A percentile compares a stretch with the other conserved stretches of the same genome.
phyloP scores from a whole-genome alignment of 2,888 invertebrate genomes.

The Griposia aprilina region DNA sequence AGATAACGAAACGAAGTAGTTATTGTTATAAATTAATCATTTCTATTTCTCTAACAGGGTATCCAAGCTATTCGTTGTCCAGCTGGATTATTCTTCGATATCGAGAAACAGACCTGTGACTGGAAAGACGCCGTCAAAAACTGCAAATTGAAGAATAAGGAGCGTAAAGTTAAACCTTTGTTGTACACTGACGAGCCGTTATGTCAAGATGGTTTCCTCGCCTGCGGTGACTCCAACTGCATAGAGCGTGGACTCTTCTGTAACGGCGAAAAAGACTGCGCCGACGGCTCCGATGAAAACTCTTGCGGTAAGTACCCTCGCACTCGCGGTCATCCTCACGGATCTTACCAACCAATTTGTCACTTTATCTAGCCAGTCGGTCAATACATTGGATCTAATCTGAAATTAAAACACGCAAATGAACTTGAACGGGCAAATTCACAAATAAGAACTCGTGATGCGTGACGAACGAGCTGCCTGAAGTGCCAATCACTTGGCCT shows the following conservation, averaged over 20 bases:
- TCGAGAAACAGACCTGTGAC: conserved; percentile 98
- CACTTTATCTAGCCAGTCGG: neutral
- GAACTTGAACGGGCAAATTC: conserved; percentile 76
- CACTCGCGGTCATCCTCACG: neutral
- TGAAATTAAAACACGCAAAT: conserved; percentile 69
- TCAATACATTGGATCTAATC: conserved; percentile 27
- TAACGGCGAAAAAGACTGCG: conserved; percentile 97
- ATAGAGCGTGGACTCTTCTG: conserved; percentile 97
- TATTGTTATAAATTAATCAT: conserved; percentile 12
- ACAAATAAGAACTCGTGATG: conserved; percentile 74
- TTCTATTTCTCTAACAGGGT: conserved; percentile 90
- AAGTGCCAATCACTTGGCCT: conserved; percentile 86
- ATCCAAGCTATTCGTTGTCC: conserved; percentile 98
- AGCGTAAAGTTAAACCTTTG: conserved; percentile 96
- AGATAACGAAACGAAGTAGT: neutral
- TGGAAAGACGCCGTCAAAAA: conserved; percentile 98
- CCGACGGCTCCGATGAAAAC: conserved; percentile 97
- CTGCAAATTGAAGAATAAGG: conserved; percentile 97
- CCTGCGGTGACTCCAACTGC: conserved; percentile 96
- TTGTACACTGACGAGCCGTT: conserved; percentile 97
- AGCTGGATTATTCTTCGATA: conserved; percentile 97
- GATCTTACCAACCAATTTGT: neutral
- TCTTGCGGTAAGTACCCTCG: conserved; percentile 94
- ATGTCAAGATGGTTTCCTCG: conserved; percentile 96
- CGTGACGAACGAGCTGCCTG: conserved; percentile 82